These are phyloP conservation scores for Sinodicranocentrus sp. DNA, from an alignment of 2,888 invertebrate species.

Conservation along the genomic window DNA sequence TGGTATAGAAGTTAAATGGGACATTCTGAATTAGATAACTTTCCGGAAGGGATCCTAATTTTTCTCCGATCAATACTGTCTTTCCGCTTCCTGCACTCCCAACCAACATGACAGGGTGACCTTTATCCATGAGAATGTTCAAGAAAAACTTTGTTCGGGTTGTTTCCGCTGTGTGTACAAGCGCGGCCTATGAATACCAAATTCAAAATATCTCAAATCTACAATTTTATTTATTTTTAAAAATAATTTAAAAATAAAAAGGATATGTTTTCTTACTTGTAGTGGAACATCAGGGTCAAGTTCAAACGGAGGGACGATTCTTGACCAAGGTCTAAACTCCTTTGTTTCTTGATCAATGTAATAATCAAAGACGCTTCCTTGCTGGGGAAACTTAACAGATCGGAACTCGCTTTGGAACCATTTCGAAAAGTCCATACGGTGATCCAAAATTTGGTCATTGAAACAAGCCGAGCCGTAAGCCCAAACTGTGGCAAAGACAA, in stretches of 20 bases:
- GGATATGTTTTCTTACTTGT: too few species aligned
- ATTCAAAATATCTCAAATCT: too few species aligned
- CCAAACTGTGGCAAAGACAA: constrained; percentile 97
- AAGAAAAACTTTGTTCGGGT: constrained; percentile 93
- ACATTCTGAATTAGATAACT: constrained; percentile 94
- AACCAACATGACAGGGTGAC: constrained; percentile 96
- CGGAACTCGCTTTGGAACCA: constrained; percentile 99
- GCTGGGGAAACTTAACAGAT: constrained; percentile 92
- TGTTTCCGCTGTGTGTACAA: constrained; percentile 96
- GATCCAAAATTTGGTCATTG: constrained; percentile 94
- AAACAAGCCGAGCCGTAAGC: constrained; percentile 98
- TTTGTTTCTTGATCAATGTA: constrained; percentile 91
- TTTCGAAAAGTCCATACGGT: constrained; percentile 96
- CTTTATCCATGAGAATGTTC: constrained; percentile 91
- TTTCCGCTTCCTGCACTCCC: constrained; percentile 95
- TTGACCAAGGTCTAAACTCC: constrained; percentile 93
- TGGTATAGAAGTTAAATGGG: constrained; percentile 97
- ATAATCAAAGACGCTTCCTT: constrained; percentile 97
- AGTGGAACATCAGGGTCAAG: constrained; percentile 94
- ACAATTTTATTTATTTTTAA: too few species aligned
- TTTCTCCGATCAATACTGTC: constrained; percentile 93
- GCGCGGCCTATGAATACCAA: too few species aligned
- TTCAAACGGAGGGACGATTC: constrained; percentile 93
- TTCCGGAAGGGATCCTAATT: constrained; percentile 89
- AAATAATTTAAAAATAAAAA: too few species aligned